These are phyloP conservation scores for Meghimatium bilineatum DNA, from an alignment of 2,888 invertebrate species.

Conservation along the genomic window DNA sequence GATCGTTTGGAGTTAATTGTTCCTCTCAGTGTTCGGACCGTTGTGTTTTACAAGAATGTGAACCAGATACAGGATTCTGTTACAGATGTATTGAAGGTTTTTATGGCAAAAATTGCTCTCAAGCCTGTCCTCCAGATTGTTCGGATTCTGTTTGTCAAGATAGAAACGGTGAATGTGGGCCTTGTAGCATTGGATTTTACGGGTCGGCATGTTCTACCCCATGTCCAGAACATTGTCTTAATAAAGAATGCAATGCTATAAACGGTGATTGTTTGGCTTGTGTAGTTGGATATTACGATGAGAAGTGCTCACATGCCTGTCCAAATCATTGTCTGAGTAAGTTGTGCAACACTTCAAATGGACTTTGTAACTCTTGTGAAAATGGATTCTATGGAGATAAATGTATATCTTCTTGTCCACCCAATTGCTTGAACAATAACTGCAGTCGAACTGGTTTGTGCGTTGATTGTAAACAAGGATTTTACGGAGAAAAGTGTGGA, in stretches of 20 bases:
- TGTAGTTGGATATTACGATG: not conserved
- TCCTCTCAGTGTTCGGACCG: no score
- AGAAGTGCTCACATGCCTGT: not conserved
- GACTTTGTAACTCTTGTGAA: not conserved
- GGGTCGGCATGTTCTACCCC: not conserved
- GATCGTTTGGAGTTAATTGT: no score
- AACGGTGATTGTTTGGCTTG: not conserved
- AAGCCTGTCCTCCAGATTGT: not conserved
- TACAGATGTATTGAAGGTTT: not conserved
- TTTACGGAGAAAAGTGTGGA: not conserved
- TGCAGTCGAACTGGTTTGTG: not conserved
- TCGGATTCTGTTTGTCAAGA: not conserved
- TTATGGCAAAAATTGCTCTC: not conserved
- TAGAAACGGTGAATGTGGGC: not conserved
- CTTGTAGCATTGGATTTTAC: not conserved
- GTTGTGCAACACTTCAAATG: not conserved
- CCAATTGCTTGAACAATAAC: not conserved
- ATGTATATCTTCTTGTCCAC: not conserved
- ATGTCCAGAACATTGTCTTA: not conserved
- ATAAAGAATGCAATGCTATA: not conserved
- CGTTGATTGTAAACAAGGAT: not conserved
- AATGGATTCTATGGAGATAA: not conserved
- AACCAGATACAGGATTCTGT: no score
- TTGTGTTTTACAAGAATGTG: no score
- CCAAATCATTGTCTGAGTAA: not conserved